A percentile compares a stretch with the other conserved stretches of the same genome.
These are phyloP conservation scores for Neopelma chrysocephalum DNA, from an alignment of 2,797 vertebrate genomes.

Conservation along the genomic window DNA sequence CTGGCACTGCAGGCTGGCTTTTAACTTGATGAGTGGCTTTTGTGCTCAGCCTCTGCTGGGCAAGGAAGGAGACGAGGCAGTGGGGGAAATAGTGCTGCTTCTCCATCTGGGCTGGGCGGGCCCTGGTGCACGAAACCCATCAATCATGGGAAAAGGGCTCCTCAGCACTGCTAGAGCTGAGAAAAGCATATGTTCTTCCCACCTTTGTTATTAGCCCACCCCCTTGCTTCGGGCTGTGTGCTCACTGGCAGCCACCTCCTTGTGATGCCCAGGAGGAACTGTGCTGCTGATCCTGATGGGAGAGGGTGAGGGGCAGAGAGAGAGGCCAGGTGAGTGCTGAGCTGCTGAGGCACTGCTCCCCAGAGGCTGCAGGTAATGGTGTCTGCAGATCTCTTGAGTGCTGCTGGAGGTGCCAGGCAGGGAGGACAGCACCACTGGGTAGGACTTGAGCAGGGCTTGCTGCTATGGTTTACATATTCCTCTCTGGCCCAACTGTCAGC, in stretches of 20 bases:
- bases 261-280: background rate
- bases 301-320: background rate
- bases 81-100: background rate
- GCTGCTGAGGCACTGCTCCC: background rate
- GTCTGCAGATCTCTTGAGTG: background rate
- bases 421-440: background rate
- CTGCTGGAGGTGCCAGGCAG: background rate
- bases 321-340: background rate
- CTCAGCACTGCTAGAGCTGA: background rate
- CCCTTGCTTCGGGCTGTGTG: rapidly evolving
- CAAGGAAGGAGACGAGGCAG: background rate
- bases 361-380: rapidly evolving
- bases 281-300: background rate
- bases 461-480: background rate
- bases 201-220: background rate
- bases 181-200: background rate
- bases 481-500: background rate
- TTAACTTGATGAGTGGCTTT: background rate
- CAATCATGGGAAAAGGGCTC: background rate
- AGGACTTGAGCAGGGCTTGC: background rate
- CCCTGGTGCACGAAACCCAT: background rate
- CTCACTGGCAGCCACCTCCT: background rate
- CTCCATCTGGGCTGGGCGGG: background rate
- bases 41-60: background rate
- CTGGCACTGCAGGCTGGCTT: conserved; percentile 12